Percentiles rank a stretch among this genome's conserved stretches.
phyloP scores from a whole-genome alignment of 37 sponge, comb jelly and placozoan genomes.

The Mnemiopsis leidyi region DNA sequence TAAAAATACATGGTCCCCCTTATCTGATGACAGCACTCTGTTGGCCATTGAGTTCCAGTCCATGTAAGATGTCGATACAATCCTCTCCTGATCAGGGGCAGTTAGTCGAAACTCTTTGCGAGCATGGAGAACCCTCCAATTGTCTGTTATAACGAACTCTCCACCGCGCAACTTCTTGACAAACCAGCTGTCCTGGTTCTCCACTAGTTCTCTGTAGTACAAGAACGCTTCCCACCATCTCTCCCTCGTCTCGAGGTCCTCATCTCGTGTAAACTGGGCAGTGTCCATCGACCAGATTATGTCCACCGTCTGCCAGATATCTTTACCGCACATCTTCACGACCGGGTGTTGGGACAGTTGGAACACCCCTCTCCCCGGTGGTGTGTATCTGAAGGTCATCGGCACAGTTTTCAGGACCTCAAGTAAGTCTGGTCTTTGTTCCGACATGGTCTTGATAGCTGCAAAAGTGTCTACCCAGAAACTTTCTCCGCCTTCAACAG shows the following conservation, averaged over 20 bases:
- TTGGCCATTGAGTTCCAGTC: no score
- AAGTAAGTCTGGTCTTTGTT: no score
- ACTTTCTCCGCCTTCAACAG: not conserved
- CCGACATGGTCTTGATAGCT: not conserved
- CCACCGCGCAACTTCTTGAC: no score
- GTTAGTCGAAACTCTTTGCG: not conserved
- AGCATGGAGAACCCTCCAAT: slow-evolving; percentile 1
- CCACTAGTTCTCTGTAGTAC: no score
- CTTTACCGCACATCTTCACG: not conserved
- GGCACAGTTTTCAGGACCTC: no score
- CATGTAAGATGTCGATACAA: no score
- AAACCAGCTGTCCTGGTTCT: no score
- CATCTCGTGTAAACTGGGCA: not conserved
- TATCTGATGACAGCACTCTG: no score
- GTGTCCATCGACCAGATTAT: not conserved
- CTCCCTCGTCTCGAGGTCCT: not conserved
- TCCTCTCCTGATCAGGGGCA: no score
- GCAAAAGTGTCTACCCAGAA: not conserved
- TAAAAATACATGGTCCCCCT: no score
- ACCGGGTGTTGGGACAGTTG: not conserved
- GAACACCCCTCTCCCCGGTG: not conserved
- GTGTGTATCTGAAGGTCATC: not conserved
- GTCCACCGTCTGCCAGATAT: not conserved
- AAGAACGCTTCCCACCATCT: not conserved
- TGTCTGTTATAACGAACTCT: not conserved